These are phyloP conservation scores for Venusia cambrica DNA, from an alignment of 2,888 invertebrate species.

Conservation along the genomic window DNA sequence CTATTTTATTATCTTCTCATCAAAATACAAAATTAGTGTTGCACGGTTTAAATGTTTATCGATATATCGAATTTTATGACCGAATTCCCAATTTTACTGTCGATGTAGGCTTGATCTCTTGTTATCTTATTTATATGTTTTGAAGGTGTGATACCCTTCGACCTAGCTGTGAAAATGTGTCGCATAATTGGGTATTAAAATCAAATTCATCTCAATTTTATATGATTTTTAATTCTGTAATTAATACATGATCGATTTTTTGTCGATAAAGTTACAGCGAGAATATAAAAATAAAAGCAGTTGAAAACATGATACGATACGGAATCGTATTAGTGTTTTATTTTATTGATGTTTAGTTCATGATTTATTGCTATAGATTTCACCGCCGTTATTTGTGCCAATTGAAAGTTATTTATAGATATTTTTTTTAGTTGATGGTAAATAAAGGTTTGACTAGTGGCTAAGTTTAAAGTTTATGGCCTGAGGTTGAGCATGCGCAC, in stretches of 20 bases:
- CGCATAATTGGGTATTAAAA: slow-evolving; percentile 18
- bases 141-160: slow-evolving; percentile 28
- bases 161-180: slow-evolving; percentile 19
- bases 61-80: slow-evolving; percentile 29
- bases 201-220: slow-evolving; percentile 4
- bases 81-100: slow-evolving; percentile 32
- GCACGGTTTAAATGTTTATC: slow-evolving; percentile 19
- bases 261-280: too few relatives aligned
- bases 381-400: slow-evolving; percentile 18
- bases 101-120: slow-evolving; percentile 23
- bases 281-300: slow-evolving; percentile 5
- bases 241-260: slow-evolving; percentile 10
- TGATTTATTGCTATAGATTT: slow-evolving; percentile 21
- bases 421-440: too few relatives aligned
- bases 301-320: slow-evolving; percentile 15
- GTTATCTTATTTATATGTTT: slow-evolving; percentile 30
- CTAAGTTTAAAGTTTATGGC: too few relatives aligned
- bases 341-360: slow-evolving; percentile 21
- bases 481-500: too few relatives aligned
- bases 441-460: too few relatives aligned
- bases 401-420: slow-evolving; percentile 15
- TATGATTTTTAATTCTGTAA: slow-evolving; percentile 3
- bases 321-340: slow-evolving; percentile 13
- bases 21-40: slow-evolving; percentile 23
- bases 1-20: slow-evolving; percentile 16